Evolutionary conservation across 2,113 vertebrate genomes (phyloP), one percentile per base, ranked within the genome.

Genomic region (Corythoichthys haematopterus): DNA sequence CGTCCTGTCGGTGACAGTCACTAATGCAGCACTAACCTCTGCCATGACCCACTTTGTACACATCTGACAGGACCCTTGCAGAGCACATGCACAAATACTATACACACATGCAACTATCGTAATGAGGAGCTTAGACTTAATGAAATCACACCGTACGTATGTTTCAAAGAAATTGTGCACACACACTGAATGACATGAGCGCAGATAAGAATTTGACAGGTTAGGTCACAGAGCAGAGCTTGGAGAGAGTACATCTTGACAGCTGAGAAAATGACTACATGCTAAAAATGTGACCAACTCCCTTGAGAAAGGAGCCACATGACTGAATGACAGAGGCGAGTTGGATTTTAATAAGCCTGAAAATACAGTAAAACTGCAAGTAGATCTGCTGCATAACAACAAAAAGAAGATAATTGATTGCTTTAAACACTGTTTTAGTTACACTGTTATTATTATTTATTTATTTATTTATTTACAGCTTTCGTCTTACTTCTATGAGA

Each of bases 181-280:
- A 51, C 37, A 48, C n/a, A 64, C 60, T 8, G 14, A 37, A 58
- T 59, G 35, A 35, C 57, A 51, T 66, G 71, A 43, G 61, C 57
- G 75, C 69, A 55, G 82, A 84, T 84, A 77, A 69, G 75, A 83
- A 85, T 87, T 74, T 83, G 80, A 81, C 80, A 74, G 77, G 66
- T 65, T 57, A 67, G 60, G 78, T 72, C 61, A 67, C 35, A 78
- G 72, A 76, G 80, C 82, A 59, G 77, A 85, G 83, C 68, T 65
- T 43, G 70, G 63, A 73, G 71, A 80, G 72, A 77, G 73, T 76
- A 78, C 1, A 66, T 60, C 75, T 69, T 91, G 91, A 91, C 91
- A 91, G 90, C 83, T 87, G 79, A 90, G 89, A 91, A 91, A 91
- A 91, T 90, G 88, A 85, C 87, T 87, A 72, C 84, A 79, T 90